Base-by-base conservation (phyloP, 2,113 vertebrate species). In the Heterotilapia buettikoferi region DNA sequence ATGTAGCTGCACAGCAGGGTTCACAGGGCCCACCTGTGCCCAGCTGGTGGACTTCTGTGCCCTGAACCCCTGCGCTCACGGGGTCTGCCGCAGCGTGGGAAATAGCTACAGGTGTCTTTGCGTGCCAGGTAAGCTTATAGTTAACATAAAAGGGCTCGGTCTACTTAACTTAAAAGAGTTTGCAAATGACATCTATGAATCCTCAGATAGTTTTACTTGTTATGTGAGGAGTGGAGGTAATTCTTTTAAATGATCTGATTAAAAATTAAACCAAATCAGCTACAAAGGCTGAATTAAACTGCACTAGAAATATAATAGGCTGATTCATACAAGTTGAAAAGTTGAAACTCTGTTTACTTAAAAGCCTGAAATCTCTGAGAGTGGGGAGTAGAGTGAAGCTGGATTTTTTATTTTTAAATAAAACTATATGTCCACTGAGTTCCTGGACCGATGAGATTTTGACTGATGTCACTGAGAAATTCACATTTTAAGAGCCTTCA, bases 81-180 rank as follows among this genome's bases (percentile, higher is more conserved):
- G 99, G 52, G 97, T 97, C 31, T 99, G 99, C 88, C 98, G 98
- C 94, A 98, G 98, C 3, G 96, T 98, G 92, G 98, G 98, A 52
- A 99, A 98, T 90, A 99, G 98, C 95, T 99, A 99, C 93, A 98
- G 98, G 91, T 99, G 98, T 90, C 97, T 99, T 88, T 99, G 99
- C 50, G 97, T 97, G 54, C 98, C 99, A 96, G 99, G 99, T 99
- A 87, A 94, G 93, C 53, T 29, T 3, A 52, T 50, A 52, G 71
- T 50, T 50, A 78, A 78, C 4, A 10, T 31, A 50, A 19, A 78
- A 50, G 16, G 24, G 71, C 24, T 47, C 14, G 6, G 24, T 29
- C 43, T 50, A 50, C 43, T 78, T 31, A 78, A 50, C 11, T 2
- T 7, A 50, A 8, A 31, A 50, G 2, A 50, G 4, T 19, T 56